Base-by-base conservation (phyloP, 30 jellyfish, hydroid and myxozoan species). In the Nemopilema nomurai region DNA sequence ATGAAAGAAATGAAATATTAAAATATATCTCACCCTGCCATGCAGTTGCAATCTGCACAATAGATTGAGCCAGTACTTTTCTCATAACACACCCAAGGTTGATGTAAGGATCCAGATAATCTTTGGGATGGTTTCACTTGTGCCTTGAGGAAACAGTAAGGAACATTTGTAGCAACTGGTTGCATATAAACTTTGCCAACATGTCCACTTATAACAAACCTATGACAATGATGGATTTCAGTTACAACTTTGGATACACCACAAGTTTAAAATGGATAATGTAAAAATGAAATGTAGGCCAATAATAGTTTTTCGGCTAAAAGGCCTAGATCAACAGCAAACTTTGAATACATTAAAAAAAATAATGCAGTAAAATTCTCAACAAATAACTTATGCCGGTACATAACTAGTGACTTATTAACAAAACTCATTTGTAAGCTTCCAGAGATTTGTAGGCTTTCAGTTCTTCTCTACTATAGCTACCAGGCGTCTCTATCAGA, bases 391-490 rank as follows among this genome's bases (percentile, higher is more conserved):
- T 22, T 68, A 22, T 68, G 50, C 33, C 30, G 78, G 78, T 41
- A 22, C 33, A 22, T 19, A 68, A 41, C 33, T 68, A 30, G 30
- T 68, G 51, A 22, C 24, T 68, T 6, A 41, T 68, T 30, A 22
- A 68, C 1, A 21, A 22, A 16, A 30, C 78, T 68, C 21, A 67
- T 1, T 81, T 81, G 65, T 67, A 81, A 51, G 69, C 91, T 70
- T 83, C 87, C 33, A 70, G 62, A 27, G 87, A 83, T 80, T 0
- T 80, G 65, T 78, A 78, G 67, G 88, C 88, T 62, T 78, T 78
- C 53, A 72, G 57, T 24, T 79, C 62, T 49, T 78, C 88, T 30
- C 28, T 77, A 25, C 75, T 51, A 62, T 49, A 83, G 49, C 31
- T 49, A 67, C 92, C 72, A 23, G 87, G 92, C 27, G 85, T 52